These are phyloP conservation scores for Vulpes lagopus DNA, from an alignment of 2,113 vertebrate species.

Conservation along the genomic window DNA sequence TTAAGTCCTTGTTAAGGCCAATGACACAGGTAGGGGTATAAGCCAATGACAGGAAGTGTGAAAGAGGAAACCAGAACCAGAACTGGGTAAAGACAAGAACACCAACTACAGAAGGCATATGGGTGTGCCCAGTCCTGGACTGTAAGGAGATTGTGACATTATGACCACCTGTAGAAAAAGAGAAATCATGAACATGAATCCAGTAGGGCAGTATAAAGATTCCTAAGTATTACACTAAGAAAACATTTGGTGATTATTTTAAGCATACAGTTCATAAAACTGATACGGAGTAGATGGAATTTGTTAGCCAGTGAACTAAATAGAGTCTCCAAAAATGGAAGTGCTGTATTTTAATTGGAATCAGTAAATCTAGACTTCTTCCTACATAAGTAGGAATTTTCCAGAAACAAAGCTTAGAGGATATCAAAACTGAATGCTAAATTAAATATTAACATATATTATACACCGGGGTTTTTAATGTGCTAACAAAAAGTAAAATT, in stretches of 20 bases:
- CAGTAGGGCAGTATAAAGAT: not conserved
- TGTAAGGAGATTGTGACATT: conserved; percentile 99
- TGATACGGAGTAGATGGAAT: not conserved
- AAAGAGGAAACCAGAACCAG: conserved; percentile 99
- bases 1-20: conserved; percentile 99
- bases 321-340: not conserved
- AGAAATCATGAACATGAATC: conserved; percentile 19
- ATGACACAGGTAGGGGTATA: conserved; percentile 99
- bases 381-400: not conserved
- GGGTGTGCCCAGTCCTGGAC: conserved; percentile 98
- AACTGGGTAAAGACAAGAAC: conserved; percentile 99
- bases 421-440: conserved; percentile 2
- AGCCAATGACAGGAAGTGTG: conserved; percentile 97
- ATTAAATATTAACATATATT: conserved; percentile 46
- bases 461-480: not conserved
- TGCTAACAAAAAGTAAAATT: conserved; percentile 42
- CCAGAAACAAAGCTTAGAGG: not conserved
- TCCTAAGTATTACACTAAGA: not conserved
- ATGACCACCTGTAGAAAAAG: conserved; percentile 92
- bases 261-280: not conserved
- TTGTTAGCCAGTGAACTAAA: not conserved
- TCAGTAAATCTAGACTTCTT: not conserved
- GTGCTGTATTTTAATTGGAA: not conserved
- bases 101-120: conserved; percentile 98
- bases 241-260: conserved; percentile 28